A percentile compares a stretch with the other conserved stretches of the same genome.
These are phyloP conservation scores for Cydia splendana DNA, from an alignment of 1,140 invertebrate genomes.

Conservation along the genomic window DNA sequence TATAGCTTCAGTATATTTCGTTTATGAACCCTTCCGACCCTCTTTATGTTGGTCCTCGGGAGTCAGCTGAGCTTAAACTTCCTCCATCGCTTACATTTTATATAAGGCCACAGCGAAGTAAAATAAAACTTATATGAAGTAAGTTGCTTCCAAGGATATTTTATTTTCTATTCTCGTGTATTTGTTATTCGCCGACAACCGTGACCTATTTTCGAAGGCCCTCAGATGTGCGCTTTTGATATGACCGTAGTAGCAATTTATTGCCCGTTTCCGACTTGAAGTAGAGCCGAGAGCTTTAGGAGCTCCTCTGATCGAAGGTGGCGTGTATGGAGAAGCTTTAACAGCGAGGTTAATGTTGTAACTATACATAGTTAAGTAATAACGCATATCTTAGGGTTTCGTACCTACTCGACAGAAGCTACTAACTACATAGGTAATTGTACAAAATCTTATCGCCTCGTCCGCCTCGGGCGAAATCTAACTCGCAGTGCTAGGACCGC, in stretches of 20 bases:
- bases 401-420: too few species aligned
- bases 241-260: constrained; percentile 39
- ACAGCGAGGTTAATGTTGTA: constrained; percentile 8
- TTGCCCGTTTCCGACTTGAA: constrained; percentile 33
- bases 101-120: constrained; percentile 14
- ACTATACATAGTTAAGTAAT: background rate
- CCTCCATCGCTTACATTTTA: constrained; percentile 24
- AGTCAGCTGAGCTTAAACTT: constrained; percentile 9
- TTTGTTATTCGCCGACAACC: constrained; percentile 39
- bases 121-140: constrained; percentile 27
- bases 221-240: constrained; percentile 49
- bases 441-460: too few species aligned
- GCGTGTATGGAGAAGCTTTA: constrained; percentile 2
- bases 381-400: too few species aligned
- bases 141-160: constrained; percentile 33
- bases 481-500: too few species aligned
- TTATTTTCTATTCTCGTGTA: constrained; percentile 31
- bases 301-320: constrained; percentile 18
- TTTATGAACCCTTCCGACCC: constrained; percentile 7
- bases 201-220: constrained; percentile 49
- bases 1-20: background rate
- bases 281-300: constrained; percentile 4
- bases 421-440: too few species aligned
- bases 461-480: too few species aligned
- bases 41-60: background rate